These are phyloP conservation scores for Antigone vipio DNA, from an alignment of 2,113 vertebrate genomes.

Conservation along the genomic window DNA sequence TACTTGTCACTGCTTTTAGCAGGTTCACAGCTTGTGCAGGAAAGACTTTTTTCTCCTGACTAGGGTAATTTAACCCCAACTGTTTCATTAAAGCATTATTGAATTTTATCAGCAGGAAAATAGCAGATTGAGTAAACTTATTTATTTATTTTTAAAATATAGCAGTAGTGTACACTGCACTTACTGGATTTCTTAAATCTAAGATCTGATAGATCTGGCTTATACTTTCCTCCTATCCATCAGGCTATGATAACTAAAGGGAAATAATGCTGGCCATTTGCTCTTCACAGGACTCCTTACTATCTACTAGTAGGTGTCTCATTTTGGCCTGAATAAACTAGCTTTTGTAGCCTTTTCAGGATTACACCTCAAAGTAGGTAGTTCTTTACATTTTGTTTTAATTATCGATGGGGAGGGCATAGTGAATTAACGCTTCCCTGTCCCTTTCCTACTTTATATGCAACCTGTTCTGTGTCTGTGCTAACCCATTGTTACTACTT, in stretches of 20 bases:
- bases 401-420: not conserved
- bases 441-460: not conserved
- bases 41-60: not conserved
- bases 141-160: not conserved
- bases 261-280: not conserved
- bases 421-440: not conserved
- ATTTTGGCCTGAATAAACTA: not conserved
- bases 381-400: not conserved
- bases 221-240: not conserved
- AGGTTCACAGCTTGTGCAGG: not conserved
- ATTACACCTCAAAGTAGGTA: not conserved
- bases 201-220: not conserved
- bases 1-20: not conserved
- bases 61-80: not conserved
- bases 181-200: not conserved
- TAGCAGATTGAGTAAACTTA: not conserved
- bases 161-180: not conserved
- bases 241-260: not conserved
- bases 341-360: not conserved
- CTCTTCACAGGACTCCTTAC: not conserved
- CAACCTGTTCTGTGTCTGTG: not conserved
- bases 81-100: not conserved
- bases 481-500: not conserved
- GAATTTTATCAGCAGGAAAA: not conserved
- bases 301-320: not conserved